Conservation (phyloP, 2,113 vertebrate species). For the Psephotus haematonotus region DNA sequence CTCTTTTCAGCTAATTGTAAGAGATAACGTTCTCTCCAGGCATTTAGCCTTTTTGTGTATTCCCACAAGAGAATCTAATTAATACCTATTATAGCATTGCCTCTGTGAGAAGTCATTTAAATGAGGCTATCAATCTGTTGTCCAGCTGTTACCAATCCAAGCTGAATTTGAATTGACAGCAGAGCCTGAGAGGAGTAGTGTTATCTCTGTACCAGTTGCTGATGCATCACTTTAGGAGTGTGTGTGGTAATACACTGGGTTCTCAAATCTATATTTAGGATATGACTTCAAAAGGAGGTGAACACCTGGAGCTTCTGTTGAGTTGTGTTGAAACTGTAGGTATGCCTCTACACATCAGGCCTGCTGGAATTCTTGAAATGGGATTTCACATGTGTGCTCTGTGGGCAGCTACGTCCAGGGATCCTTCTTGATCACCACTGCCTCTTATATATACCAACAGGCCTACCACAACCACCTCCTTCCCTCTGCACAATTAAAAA, state of each 20-base stretch:
- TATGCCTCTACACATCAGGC: background rate
- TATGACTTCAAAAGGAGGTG: background rate
- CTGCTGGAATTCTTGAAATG: background rate
- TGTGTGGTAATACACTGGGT: background rate
- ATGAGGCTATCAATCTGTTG: constrained; percentile 18
- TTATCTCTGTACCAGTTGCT: background rate
- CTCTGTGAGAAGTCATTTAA: constrained; percentile 42
- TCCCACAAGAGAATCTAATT: constrained; percentile 38
- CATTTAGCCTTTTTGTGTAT: constrained; percentile 19
- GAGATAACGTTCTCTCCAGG: constrained; percentile 22
- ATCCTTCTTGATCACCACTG: background rate
- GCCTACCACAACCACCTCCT: background rate
- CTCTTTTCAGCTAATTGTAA: constrained; percentile 13
- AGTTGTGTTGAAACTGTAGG: background rate
- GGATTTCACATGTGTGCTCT: background rate
- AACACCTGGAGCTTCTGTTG: background rate
- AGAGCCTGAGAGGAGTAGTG: background rate
- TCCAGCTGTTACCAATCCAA: constrained; percentile 42
- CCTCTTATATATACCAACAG: background rate
- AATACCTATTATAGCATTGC: background rate
- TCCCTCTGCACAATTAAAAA: background rate
- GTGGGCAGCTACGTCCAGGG: background rate
- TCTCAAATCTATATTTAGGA: background rate
- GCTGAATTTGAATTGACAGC: constrained; percentile 26
- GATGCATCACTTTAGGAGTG: background rate